Evolutionary conservation across 2,113 vertebrate species (phyloP).

Genomic region (Thinocorus orbignyianus): DNA sequence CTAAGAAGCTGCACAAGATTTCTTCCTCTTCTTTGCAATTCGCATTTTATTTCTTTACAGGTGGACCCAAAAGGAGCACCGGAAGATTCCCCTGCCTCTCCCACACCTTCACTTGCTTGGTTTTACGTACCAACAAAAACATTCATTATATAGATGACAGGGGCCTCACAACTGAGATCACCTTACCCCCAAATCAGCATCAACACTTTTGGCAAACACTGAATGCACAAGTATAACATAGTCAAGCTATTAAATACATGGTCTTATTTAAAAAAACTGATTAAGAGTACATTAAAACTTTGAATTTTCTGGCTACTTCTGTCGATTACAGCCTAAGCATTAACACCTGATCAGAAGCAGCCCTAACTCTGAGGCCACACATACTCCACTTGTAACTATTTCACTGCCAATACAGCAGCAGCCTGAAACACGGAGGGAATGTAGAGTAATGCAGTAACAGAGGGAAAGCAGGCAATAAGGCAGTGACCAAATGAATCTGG

Average conservation of each 20-base stretch:
- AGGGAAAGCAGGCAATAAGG: background rate
- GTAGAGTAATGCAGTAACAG: background rate
- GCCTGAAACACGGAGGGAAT: background rate
- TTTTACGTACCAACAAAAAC: background rate
- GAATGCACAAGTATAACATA: background rate
- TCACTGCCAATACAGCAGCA: background rate
- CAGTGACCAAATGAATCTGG: background rate
- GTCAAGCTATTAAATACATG: background rate
- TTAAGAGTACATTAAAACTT: background rate
- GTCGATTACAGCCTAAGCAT: background rate
- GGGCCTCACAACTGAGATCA: background rate
- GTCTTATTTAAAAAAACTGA: background rate
- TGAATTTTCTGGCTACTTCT: background rate
- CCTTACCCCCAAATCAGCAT: background rate
- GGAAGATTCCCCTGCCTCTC: background rate
- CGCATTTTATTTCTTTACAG: background rate
- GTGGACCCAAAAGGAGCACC: background rate
- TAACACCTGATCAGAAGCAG: background rate
- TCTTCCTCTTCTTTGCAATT: background rate
- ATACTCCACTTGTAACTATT: background rate
- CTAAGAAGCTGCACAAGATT: background rate
- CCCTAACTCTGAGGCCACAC: accelerated
- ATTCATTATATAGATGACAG: background rate
- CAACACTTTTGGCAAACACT: background rate
- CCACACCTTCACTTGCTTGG: background rate